phyloP scores from a whole-genome alignment of 2,888 invertebrate species.

The Aleiodes testaceus region DNA sequence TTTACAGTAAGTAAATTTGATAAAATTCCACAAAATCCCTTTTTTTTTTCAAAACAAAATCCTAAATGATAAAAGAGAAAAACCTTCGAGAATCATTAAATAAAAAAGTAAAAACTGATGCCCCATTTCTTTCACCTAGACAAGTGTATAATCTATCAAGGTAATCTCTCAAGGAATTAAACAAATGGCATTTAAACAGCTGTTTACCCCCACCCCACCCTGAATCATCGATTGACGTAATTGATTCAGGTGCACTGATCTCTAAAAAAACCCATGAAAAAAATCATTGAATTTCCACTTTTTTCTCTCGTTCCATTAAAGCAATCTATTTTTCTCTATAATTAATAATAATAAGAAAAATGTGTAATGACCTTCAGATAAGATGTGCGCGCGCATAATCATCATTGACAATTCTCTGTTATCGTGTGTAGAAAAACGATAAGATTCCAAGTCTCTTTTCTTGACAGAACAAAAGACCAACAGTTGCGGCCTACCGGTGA shows the following conservation, averaged over 20 bases:
- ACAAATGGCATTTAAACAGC: background rate
- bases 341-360: slow-evolving; percentile 4
- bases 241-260: slow-evolving; percentile 22
- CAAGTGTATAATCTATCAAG: background rate
- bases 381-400: slow-evolving; percentile 24
- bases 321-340: background rate
- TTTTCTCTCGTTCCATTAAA: background rate
- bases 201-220: background rate
- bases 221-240: slow-evolving; percentile 6
- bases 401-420: slow-evolving; percentile 14
- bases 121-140: background rate
- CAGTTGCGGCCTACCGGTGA: slow-evolving; percentile 15
- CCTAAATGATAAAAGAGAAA: too few relatives aligned
- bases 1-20: slow-evolving; percentile 3
- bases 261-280: background rate
- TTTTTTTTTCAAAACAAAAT: too few relatives aligned
- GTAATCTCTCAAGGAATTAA: slow-evolving; percentile 2
- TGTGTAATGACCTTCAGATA: slow-evolving; percentile 9
- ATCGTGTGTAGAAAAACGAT: slow-evolving; percentile 22
- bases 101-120: background rate
- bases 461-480: slow-evolving; percentile 25
- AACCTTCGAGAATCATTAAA: background rate
- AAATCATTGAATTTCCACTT: background rate
- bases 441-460: slow-evolving; percentile 24
- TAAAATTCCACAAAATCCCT: too few relatives aligned